These are phyloP conservation scores for Dicaeum eximium DNA, from an alignment of 2,113 vertebrate genomes.

Conservation along the genomic window DNA sequence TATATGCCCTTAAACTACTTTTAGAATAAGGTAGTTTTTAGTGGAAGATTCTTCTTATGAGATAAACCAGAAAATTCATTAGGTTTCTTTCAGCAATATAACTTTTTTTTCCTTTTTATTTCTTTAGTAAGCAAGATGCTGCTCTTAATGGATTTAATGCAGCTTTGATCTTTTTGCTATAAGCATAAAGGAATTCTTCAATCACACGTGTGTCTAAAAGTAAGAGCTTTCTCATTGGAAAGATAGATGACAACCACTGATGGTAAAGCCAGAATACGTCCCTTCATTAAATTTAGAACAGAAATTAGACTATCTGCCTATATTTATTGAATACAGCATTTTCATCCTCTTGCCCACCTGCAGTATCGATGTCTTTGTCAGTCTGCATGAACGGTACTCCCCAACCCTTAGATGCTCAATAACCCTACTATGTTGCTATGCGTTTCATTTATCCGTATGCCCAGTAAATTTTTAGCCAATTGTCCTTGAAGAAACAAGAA, in stretches of 20 bases:
- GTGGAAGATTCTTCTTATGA: not conserved
- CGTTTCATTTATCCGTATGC: not conserved
- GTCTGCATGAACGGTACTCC: not conserved
- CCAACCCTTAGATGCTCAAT: not conserved
- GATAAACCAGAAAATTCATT: not conserved
- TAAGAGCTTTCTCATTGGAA: not conserved
- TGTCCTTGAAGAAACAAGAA: not conserved
- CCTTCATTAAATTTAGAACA: not conserved
- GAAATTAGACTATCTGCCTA: not conserved
- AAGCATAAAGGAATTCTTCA: not conserved
- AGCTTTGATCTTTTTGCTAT: not conserved
- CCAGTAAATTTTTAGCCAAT: not conserved
- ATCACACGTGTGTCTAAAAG: accelerated
- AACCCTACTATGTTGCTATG: not conserved
- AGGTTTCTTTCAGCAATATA: not conserved
- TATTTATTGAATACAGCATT: not conserved
- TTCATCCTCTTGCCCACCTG: not conserved
- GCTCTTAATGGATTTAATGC: not conserved
- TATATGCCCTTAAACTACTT: not conserved
- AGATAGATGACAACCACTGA: not conserved
- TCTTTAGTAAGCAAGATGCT: not conserved
- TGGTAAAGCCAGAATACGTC: not conserved
- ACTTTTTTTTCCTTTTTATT: not conserved
- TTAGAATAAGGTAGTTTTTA: not conserved
- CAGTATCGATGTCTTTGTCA: not conserved